Percentiles rank a stretch among this genome's conserved stretches.
Evolutionary conservation across 2,113 vertebrate species (phyloP).

Genomic region (Xyrauchen texanus): DNA sequence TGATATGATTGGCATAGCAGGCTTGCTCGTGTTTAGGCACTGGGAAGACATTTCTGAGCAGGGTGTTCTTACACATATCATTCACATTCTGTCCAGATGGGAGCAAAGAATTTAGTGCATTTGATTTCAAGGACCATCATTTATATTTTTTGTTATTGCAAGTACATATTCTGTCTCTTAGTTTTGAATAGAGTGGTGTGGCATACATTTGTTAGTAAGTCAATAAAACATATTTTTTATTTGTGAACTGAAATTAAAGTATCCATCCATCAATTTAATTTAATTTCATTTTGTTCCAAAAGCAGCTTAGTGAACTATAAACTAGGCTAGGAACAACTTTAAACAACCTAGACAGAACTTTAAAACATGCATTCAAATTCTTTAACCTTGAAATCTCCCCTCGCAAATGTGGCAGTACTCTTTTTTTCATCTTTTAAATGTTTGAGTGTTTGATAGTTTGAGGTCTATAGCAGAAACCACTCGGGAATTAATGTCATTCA

Average conservation of each 20-base stretch:
- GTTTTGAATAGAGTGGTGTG: no score
- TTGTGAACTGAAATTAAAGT: not conserved
- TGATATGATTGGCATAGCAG: not conserved
- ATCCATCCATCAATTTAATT: conserved; percentile 1
- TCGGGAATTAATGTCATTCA: conserved; percentile 96
- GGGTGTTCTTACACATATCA: no score
- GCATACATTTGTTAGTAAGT: no score
- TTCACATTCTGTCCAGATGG: no score
- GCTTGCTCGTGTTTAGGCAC: not conserved
- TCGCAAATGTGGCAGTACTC: conserved; percentile 72
- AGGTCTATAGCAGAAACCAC: conserved; percentile 83
- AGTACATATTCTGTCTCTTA: no score
- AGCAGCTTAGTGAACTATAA: conserved; percentile 54
- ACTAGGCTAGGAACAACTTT: conserved; percentile 70
- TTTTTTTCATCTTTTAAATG: conserved; percentile 80
- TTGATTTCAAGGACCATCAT: no score
- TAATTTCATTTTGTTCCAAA: conserved; percentile 9
- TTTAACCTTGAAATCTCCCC: conserved; percentile 85
- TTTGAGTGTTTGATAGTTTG: conserved; percentile 84
- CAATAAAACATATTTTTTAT: no score
- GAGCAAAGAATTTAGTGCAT: no score
- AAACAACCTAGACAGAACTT: conserved; percentile 77
- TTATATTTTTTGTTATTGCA: no score
- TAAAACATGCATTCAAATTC: conserved; percentile 78
- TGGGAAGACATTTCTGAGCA: not conserved